These are phyloP conservation scores for Eidolon helvum DNA, from an alignment of 2,113 vertebrate species.

Conservation along the genomic window DNA sequence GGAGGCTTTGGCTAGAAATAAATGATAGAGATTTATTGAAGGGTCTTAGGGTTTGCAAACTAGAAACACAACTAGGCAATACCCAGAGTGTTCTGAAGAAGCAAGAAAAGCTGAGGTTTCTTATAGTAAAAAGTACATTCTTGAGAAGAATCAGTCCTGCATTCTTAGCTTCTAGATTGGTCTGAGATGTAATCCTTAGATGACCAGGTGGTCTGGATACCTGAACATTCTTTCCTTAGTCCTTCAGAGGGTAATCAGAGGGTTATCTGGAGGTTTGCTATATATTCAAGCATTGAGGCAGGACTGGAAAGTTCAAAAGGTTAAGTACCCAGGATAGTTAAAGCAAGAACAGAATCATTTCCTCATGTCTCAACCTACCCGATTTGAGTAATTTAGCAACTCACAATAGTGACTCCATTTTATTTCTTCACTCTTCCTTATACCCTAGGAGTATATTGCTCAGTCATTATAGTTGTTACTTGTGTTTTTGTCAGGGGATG, in stretches of 20 bases:
- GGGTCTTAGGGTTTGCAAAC: not conserved
- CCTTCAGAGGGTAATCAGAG: not conserved
- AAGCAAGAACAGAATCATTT: not conserved
- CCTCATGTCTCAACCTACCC: not conserved
- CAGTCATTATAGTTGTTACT: not conserved
- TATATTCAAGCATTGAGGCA: not conserved
- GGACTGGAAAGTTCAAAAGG: not conserved
- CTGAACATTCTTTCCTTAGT: not conserved
- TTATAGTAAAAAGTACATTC: not conserved
- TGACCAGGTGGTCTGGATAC: not conserved
- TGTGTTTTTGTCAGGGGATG: not conserved
- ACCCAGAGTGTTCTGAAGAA: not conserved
- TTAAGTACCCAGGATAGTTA: not conserved
- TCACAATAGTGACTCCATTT: not conserved
- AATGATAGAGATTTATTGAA: not conserved
- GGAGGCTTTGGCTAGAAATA: not conserved
- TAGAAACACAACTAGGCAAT: not conserved
- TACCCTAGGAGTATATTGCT: not conserved
- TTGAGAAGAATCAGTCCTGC: not conserved
- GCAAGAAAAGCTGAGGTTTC: not conserved
- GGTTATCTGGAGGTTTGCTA: not conserved
- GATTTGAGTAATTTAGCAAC: not conserved
- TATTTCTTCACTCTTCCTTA: not conserved
- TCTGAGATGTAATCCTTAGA: not conserved
- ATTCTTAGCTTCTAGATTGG: not conserved